phyloP scores from a whole-genome alignment of 2,113 vertebrate species.

The Vulpes lagopus region DNA sequence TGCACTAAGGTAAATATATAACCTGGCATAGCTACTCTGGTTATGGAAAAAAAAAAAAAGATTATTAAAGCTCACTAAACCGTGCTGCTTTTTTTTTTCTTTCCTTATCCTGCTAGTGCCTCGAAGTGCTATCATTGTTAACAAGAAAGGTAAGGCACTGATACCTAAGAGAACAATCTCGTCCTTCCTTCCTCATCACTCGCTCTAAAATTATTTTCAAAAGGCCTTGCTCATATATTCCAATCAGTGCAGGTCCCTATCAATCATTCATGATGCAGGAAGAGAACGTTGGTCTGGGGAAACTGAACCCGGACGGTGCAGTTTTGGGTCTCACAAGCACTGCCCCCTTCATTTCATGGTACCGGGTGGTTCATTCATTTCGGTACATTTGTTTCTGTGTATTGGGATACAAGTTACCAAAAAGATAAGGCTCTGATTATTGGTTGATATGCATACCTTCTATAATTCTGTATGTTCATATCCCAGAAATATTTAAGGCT shows the following conservation, averaged over 20 bases:
- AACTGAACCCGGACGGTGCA: neutral
- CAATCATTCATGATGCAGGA: neutral
- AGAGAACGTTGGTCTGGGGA: slow-evolving; percentile 56
- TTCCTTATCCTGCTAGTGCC: slow-evolving; percentile 42
- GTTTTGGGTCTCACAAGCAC: neutral
- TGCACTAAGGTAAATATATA: slow-evolving; percentile 83
- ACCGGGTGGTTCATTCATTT: slow-evolving; percentile 10
- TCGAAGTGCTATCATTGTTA: slow-evolving; percentile 65
- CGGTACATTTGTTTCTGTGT: slow-evolving; percentile 43
- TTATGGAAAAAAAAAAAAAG: slow-evolving; percentile 65
- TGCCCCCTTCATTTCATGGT: neutral
- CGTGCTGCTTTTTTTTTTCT: slow-evolving; percentile 36
- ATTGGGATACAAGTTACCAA: slow-evolving; percentile 53
- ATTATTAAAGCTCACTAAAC: slow-evolving; percentile 82
- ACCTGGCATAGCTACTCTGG: slow-evolving; percentile 70
- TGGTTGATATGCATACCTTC: slow-evolving; percentile 83
- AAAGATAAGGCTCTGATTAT: slow-evolving; percentile 76
- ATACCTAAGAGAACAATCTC: slow-evolving; percentile 17
- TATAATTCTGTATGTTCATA: slow-evolving; percentile 87
- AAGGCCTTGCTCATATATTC: slow-evolving; percentile 32
- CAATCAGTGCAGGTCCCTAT: neutral
- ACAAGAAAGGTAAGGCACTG: slow-evolving; percentile 52
- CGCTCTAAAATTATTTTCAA: slow-evolving; percentile 60
- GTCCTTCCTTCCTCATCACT: slow-evolving; percentile 49
- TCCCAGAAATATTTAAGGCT: slow-evolving; percentile 89